These are phyloP conservation scores for Lindbergichthys nudifrons DNA, from an alignment of 2,797 vertebrate species.

Conservation along the genomic window DNA sequence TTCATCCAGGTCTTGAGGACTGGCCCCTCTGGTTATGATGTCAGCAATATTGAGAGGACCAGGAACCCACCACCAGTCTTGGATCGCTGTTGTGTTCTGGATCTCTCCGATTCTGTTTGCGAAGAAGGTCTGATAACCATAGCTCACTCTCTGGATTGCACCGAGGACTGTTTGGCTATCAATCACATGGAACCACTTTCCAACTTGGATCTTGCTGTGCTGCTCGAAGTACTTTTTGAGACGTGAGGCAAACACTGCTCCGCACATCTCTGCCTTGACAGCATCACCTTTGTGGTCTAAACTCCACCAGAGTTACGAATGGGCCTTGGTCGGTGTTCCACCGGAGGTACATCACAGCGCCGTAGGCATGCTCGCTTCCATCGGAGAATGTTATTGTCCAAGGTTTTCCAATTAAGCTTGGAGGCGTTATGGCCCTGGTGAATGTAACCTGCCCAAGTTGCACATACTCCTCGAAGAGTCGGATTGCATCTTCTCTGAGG, in stretches of 20 bases:
- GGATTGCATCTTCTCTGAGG: background rate
- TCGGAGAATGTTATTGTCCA: slow-evolving; percentile 20
- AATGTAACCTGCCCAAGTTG: background rate
- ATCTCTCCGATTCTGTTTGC: background rate
- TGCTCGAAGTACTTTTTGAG: background rate
- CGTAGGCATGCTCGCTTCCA: background rate
- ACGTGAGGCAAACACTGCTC: background rate
- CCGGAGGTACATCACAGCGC: slow-evolving; percentile 2
- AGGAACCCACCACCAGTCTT: slow-evolving; percentile 19
- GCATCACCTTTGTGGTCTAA: slow-evolving; percentile 13
- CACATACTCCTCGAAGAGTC: background rate
- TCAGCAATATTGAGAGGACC: too few relatives aligned
- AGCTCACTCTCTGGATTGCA: too few relatives aligned
- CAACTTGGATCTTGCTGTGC: background rate
- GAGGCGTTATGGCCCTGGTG: slow-evolving; percentile 21
- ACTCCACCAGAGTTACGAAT: background rate
- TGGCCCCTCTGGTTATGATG: too few relatives aligned
- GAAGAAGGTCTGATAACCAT: slow-evolving; percentile 13
- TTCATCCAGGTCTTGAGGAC: too few relatives aligned
- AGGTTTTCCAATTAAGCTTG: background rate
- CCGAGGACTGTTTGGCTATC: slow-evolving; percentile 7
- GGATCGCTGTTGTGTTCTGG: background rate
- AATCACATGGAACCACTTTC: background rate
- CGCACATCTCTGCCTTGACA: slow-evolving; percentile 10
- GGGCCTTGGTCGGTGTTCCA: background rate